Evolutionary conservation across 2,113 vertebrate genomes (phyloP), one percentile per base, ranked within the genome.

Genomic region (Spheniscus mendiculus): DNA sequence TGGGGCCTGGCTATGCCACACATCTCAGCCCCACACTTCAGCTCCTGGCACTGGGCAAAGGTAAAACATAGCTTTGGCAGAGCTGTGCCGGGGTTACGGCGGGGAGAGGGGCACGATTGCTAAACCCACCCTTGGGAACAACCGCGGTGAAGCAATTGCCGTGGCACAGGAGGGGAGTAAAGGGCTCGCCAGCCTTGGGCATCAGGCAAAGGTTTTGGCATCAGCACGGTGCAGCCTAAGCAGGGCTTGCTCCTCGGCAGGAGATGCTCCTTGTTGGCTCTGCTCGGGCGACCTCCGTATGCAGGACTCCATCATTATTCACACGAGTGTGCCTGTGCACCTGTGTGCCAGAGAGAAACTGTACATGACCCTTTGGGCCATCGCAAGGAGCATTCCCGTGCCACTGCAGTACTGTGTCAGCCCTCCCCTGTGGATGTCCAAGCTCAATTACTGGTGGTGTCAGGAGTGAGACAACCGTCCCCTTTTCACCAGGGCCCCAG

Each of bases 231-330:
- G 40, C 47, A 42, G 62, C 61, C 45, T 7, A 17, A 74, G 65
- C 30, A 36, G 34, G 32, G 22, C 34, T 79, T 15, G n/a, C 56
- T 70, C 23, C 71, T 77, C 2, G 0, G 36, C 29, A 17, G 66
- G 29, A 52, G 56, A 20, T 22, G 56, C 17, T 78, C 25, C 13
- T 49, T 10, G 22, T 19, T 0, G 1, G 50, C 50, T 52, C 36
- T 65, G 42, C 58, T 58, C 1, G 2, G 32, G 13, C 0, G 2
- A 15, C 40, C n/a, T 3, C 36, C 2, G 2, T 8, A 3, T 6
- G 29, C 45, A 26, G 63, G 71, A 70, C 40, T 40, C 47, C 2
- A 2, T 13, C 1, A 4, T 38, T 53, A 14, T 5, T 69, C 47
- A 30, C 10, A 2, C 1, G 1, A 0, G 2, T 45, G 87, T 45